A percentile compares a stretch with the other conserved stretches of the same genome.
Evolutionary conservation across 2,113 vertebrate species (phyloP).

Genomic region (rat (Rattus norvegicus)): GRCr8 NC_086032.1:93272001-93272500

Average conservation of each 20-base stretch:
- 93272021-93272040: background rate
- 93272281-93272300: background rate
- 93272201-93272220: background rate
- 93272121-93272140: background rate
- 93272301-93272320: background rate
- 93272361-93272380: background rate
- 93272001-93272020: background rate
- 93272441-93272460: background rate
- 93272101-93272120: background rate
- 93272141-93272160: background rate
- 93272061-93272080: background rate
- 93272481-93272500: background rate
- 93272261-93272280: too few relatives aligned
- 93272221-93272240: background rate
- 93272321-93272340: too few relatives aligned
- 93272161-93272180: background rate
- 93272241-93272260: rapidly evolving
- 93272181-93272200: background rate
- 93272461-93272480: background rate
- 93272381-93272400: background rate
- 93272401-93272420: background rate
- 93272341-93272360: background rate
- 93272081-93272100: background rate
- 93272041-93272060: background rate
- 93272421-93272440: too few relatives aligned